These are phyloP conservation scores for Oreortyx pictus DNA, from an alignment of 2,797 vertebrate genomes.

Conservation along the genomic window DNA sequence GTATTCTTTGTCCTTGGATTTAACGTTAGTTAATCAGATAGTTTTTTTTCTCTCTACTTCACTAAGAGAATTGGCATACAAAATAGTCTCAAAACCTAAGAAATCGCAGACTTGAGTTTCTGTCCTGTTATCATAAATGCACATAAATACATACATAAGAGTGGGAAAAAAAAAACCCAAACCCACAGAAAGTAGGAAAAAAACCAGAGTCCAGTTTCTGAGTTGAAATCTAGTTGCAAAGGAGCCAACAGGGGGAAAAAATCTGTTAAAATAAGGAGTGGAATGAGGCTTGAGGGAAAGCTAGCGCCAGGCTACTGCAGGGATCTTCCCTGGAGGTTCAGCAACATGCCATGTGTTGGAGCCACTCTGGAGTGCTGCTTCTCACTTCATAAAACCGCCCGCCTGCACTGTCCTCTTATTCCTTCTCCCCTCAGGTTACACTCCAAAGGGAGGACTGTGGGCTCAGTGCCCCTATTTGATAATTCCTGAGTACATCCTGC, in stretches of 20 bases:
- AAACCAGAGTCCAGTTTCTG: background rate
- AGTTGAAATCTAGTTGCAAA: background rate
- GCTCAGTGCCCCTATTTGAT: background rate
- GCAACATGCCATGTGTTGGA: background rate
- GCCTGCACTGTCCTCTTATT: background rate
- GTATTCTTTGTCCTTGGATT: conserved; percentile 6
- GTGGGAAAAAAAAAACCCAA: background rate
- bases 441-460: background rate
- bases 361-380: background rate
- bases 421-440: background rate
- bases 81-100: background rate
- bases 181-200: background rate
- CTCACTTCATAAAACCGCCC: conserved; percentile 30
- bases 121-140: background rate
- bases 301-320: background rate
- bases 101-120: conserved; percentile 1
- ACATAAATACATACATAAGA: background rate
- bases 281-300: background rate
- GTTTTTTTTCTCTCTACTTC: background rate
- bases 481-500: background rate
- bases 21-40: conserved; percentile 7
- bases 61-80: background rate
- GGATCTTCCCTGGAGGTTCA: background rate
- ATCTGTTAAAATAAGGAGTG: background rate
- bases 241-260: background rate